Evolutionary conservation across 2,113 vertebrate genomes (phyloP).

Genomic region (Syrmaticus mikado): DNA sequence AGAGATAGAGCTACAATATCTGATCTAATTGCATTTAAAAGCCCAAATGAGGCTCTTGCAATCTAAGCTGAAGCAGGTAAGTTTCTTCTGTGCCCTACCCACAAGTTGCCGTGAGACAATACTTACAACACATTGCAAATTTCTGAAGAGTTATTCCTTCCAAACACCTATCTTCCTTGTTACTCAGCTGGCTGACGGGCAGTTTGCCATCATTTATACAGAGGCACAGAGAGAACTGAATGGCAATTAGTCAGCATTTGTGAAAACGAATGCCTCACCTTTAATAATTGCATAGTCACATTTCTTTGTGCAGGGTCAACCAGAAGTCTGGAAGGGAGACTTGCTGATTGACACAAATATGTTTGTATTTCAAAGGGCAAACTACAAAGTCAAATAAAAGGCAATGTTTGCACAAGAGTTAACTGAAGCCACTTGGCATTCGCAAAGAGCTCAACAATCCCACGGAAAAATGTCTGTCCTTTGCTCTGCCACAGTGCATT

Average conservation of each 20-base stretch:
- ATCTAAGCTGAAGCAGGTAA: not conserved
- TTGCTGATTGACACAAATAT: slow-evolving; percentile 53
- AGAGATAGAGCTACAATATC: not conserved
- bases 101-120: not conserved
- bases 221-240: not conserved
- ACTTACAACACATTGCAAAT: not conserved
- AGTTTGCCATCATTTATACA: not conserved
- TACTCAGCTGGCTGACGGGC: slow-evolving; percentile 22
- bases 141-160: slow-evolving; percentile 18
- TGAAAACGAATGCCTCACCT: slow-evolving; percentile 18
- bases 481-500: not conserved
- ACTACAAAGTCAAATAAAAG: slow-evolving; percentile 58
- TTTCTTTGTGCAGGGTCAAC: slow-evolving; percentile 46
- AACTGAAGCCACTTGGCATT: slow-evolving; percentile 36
- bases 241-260: slow-evolving; percentile 45
- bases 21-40: slow-evolving; percentile 10
- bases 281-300: slow-evolving; percentile 65
- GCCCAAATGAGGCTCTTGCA: not conserved
- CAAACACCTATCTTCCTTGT: slow-evolving; percentile 17
- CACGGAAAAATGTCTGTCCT: slow-evolving; percentile 8
- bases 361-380: slow-evolving; percentile 66
- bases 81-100: not conserved
- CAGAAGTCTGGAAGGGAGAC: slow-evolving; percentile 54
- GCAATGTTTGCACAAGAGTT: slow-evolving; percentile 49
- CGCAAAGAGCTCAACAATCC: slow-evolving; percentile 8